Evolutionary conservation across 2,113 vertebrate species (phyloP).

Genomic region (Empidonax traillii): DNA sequence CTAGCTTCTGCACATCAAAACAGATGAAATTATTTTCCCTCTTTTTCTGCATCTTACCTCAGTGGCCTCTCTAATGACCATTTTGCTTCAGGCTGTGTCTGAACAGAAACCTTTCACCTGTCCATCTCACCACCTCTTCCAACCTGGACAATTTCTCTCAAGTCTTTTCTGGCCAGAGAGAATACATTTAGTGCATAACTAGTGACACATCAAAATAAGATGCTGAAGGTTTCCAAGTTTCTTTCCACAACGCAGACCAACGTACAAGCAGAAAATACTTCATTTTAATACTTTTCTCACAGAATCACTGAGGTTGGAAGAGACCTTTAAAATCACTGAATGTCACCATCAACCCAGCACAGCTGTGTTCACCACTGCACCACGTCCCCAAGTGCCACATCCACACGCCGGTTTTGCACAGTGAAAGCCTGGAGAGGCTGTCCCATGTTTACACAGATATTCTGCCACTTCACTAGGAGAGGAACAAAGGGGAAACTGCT

Average conservation of each 20-base stretch:
- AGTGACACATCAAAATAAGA: neutral
- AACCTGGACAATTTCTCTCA: neutral
- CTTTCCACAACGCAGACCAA: neutral
- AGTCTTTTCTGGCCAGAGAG: neutral
- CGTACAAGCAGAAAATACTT: neutral
- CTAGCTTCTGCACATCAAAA: neutral
- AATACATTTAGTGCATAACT: neutral
- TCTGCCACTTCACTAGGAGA: neutral
- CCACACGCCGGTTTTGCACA: neutral
- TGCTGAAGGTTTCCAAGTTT: neutral
- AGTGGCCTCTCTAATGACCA: neutral
- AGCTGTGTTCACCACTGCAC: rapidly evolving
- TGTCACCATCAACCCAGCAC: neutral
- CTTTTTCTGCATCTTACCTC: neutral
- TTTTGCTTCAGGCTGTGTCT: neutral
- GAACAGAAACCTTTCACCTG: neutral
- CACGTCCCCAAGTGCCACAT: neutral
- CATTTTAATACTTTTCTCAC: neutral
- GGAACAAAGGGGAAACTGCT: neutral
- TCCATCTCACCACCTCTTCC: neutral
- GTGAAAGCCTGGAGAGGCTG: neutral
- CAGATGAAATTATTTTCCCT: neutral
- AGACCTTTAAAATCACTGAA: neutral
- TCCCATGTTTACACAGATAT: neutral
- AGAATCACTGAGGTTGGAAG: neutral